Base-by-base conservation (phyloP, 2,113 vertebrate genomes). In the Pangasianodon hypophthalmus region DNA sequence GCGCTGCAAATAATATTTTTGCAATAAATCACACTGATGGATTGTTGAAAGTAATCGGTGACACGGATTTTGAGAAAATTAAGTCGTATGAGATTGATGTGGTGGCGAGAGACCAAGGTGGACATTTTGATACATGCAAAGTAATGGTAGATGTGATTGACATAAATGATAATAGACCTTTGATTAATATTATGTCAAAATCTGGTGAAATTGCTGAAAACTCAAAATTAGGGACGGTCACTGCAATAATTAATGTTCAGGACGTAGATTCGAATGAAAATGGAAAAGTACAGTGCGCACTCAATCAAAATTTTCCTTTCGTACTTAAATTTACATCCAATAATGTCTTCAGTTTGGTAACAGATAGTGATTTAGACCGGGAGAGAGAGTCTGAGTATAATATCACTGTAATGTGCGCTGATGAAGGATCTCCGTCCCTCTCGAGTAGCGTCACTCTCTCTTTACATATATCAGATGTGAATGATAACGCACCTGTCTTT, bases 81-180 rank as follows among this genome's bases (percentile, higher is more conserved):
- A 73, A 41, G 24, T 73, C 37, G 6, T 41, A 19, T 73, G 69
- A 73, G 69, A 73, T 73, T 73, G 69, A 73, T 21, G 69, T 73
- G 32, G 37, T 73, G 37, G 69, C 69, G 24, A 73, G 69, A 41
- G 69, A 73, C 18, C 69, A 73, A 73, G 69, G 69, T 41, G 69
- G 69, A 73, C 69, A 41, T 19, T 73, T 41, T 41, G 69, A 73
- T 41, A 73, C 95, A 0, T 93, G 94, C 32, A 96, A 96, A 91
- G 88, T 96, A 0, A 81, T 92, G 0, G 87, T 96, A 2, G 94
- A 94, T n/a, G 79, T 96, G 0, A 10, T 93, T 0, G 96, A 96
- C 89, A 60, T 94, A 4, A 96, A 96, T 73, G 32, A 73, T 79
- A 96, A 96, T 77, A 7, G 91, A 1, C 96, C 94, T 9, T 85